A percentile compares a stretch with the other conserved stretches of the same genome.
phyloP scores from a whole-genome alignment of 1,140 invertebrate genomes.

The Hetaerina americana region DNA sequence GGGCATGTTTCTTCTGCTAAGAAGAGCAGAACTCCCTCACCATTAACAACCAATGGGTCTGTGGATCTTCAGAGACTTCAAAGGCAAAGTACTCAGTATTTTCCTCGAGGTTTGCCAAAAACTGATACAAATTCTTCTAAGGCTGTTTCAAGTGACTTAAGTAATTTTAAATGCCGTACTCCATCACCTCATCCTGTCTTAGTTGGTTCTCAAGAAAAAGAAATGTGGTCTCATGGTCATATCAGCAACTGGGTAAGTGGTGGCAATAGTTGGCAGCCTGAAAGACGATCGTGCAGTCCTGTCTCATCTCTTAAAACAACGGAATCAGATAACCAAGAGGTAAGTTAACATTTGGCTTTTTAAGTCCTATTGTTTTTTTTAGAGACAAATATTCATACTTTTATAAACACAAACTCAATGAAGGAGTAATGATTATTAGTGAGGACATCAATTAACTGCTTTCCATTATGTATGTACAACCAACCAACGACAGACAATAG shows the following conservation, averaged over 20 bases:
- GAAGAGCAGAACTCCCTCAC: background rate
- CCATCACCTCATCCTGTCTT: slow-evolving; percentile 3
- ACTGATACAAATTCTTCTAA: too few relatives aligned
- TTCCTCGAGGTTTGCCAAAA: too few relatives aligned
- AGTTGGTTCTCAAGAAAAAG: background rate
- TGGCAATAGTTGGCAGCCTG: background rate
- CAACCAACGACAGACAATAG: too few relatives aligned
- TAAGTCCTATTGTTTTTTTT: too few relatives aligned
- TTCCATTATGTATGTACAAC: too few relatives aligned
- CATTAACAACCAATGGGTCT: background rate
- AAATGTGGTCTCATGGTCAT: background rate
- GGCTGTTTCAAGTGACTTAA: too few relatives aligned
- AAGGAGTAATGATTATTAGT: too few relatives aligned
- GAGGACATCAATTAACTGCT: too few relatives aligned
- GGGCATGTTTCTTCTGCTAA: too few relatives aligned
- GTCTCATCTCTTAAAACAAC: background rate
- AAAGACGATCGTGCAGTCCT: background rate
- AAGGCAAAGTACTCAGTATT: background rate
- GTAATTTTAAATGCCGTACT: slow-evolving; percentile 5
- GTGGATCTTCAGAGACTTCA: background rate
- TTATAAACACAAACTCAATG: too few relatives aligned
- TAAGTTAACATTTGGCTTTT: too few relatives aligned
- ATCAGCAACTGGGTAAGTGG: background rate
- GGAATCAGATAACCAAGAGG: background rate
- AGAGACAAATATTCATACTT: too few relatives aligned